Evolutionary conservation across 1,140 invertebrate genomes (phyloP).

Genomic region (Pseudomyrmex sp.): DNA sequence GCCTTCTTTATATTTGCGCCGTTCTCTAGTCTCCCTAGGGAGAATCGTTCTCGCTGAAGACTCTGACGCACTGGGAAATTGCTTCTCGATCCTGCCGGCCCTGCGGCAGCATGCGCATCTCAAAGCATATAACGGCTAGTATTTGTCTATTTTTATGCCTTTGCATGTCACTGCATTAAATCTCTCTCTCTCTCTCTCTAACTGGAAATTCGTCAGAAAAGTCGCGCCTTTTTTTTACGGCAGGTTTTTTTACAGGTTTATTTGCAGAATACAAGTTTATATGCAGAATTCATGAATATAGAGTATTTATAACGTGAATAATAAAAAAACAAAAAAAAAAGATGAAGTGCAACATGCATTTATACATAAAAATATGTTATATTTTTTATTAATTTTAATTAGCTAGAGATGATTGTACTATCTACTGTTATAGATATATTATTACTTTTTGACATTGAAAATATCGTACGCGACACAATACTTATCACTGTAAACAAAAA

Average conservation of each 20-base stretch:
- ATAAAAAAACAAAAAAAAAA: not conserved
- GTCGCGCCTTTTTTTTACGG: not conserved
- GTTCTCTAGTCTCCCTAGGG: not conserved
- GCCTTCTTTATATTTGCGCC: slow-evolving; percentile 45
- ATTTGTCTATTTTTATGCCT: slow-evolving; percentile 36
- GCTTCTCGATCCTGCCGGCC: not conserved
- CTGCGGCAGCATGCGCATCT: slow-evolving; percentile 8
- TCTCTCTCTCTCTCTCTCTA: not conserved
- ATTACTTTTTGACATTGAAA: not conserved
- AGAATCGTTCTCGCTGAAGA: slow-evolving; percentile 30
- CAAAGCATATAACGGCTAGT: slow-evolving; percentile 18
- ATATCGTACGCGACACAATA: slow-evolving; percentile 1
- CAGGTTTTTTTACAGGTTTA: not conserved
- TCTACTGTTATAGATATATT: too few relatives aligned
- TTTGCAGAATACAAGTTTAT: not conserved
- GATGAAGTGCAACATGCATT: not conserved
- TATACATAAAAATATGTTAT: not conserved
- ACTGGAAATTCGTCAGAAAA: not conserved
- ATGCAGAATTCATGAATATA: not conserved
- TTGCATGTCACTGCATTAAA: slow-evolving; percentile 27
- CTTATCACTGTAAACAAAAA: slow-evolving; percentile 4
- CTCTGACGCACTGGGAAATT: slow-evolving; percentile 29
- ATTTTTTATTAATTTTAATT: not conserved
- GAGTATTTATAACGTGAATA: not conserved
- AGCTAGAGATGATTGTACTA: too few relatives aligned